Evolutionary conservation across 2,113 vertebrate species (phyloP), one percentile per base, ranked within the genome.

Genomic region (Pipa parva): DNA sequence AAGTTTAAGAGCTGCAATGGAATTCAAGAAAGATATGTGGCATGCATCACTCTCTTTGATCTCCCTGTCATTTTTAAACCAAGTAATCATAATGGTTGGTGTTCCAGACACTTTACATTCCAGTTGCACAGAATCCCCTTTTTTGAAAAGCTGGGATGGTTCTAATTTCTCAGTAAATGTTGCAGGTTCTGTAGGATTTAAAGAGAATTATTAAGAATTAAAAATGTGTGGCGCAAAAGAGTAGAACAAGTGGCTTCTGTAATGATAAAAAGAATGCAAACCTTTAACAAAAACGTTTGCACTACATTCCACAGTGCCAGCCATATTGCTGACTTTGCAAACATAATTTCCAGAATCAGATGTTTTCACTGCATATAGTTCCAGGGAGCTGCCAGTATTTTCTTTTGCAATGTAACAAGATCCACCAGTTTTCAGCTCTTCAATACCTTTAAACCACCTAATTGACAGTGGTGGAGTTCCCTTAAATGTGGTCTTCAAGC

Each of bases 211-310:
- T 73, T 83, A 76, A 82, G 74, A 66, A 1, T 45, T 54, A 74
- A 59, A 64, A 78, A 63, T 51, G 52, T 50, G 25, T 20, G 73
- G 72, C 22, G 21, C 56, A 20, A 51, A 26, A 57, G 65, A 75
- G 54, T 1, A 59, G 22, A 42, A 26, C 17, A 6, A 17, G 26
- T 33, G 20, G 68, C 69, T 69, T 71, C 65, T 33, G 22, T 62
- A 51, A 57, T 77, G 75, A 62, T 78, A 73, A 74, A 49, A 71
- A 78, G 76, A 65, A 83, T 0, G 79, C 90, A 71, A 83, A 99
- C 97, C 97, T 99, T 99, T 98, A 1, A 99, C 95, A 87, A 97
- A 97, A 59, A 99, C 87, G 66, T 86, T 83, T 70, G 89, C 80
- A 29, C 85, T 93, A 84, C 93, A 90, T 50, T 89, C 89, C 81